These are phyloP conservation scores for Nemopilema nomurai DNA, from an alignment of 30 jellyfish, hydroid and myxozoan genomes.

Conservation along the genomic window DNA sequence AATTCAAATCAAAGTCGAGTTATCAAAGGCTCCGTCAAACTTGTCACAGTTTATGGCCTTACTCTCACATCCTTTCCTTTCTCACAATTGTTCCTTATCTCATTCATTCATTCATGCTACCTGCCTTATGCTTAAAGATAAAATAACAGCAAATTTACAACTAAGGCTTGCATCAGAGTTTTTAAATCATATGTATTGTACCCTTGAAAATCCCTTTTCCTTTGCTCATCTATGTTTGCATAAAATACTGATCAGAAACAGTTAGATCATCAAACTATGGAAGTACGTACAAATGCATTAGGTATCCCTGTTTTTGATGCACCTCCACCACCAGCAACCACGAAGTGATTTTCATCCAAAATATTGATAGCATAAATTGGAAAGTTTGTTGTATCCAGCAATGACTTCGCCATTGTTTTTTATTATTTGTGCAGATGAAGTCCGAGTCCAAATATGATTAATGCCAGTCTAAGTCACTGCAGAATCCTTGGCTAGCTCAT, in stretches of 20 bases:
- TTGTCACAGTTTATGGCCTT: too few relatives aligned
- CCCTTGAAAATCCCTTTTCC: background rate
- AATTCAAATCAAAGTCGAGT: too few relatives aligned
- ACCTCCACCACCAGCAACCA: slow-evolving; percentile 99
- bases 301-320: slow-evolving; percentile 98
- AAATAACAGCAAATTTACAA: too few relatives aligned
- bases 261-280: too few relatives aligned
- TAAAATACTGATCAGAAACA: background rate
- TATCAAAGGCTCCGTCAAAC: too few relatives aligned
- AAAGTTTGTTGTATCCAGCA: slow-evolving; percentile 77
- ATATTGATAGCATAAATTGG: slow-evolving; percentile 83
- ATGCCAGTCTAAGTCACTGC: background rate
- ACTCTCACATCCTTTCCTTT: too few relatives aligned
- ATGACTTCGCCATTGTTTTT: slow-evolving; percentile 57
- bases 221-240: background rate
- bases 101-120: too few relatives aligned
- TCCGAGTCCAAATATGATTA: background rate
- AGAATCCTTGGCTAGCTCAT: background rate
- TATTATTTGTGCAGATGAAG: background rate
- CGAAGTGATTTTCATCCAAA: slow-evolving; percentile 62
- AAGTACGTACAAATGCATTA: slow-evolving; percentile 87
- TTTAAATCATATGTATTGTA: too few relatives aligned
- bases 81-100: too few relatives aligned
- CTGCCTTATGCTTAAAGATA: too few relatives aligned
- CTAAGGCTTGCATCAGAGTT: too few relatives aligned